Evolutionary conservation across 92 coral and sea anemone species (phyloP), one percentile per base, ranked within the genome.

Genomic region (Parazoanthus darwini): DNA sequence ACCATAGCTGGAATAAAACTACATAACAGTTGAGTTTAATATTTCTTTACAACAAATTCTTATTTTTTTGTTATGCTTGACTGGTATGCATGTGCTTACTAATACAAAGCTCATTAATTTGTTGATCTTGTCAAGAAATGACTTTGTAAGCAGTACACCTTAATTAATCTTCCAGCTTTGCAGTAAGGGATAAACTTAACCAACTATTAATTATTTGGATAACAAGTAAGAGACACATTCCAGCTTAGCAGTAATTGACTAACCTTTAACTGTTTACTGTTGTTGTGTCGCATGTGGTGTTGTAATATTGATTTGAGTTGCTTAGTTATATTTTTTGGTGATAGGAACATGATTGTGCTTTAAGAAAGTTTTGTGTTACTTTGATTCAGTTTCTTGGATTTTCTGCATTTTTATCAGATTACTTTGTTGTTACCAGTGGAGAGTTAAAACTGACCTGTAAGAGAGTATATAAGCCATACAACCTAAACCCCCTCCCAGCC

Each of bases 221-320:
- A 84, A 84, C 36, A 16, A 29, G 35, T 84, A 84, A 84, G 74
- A 46, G 16, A 20, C 58, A 84, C 48, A 84, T 91, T 94, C 98
- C 98, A 94, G 98, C 98, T 90, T 94, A 86, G 90, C 95, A 94
- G 95, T 93, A 92, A 93, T 93, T 91, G 93, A 94, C 92, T 91
- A 88, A 91, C 90, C 93, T 90, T 88, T 90, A 84, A 91, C 44
- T 51, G 90, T 78, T 63, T 73, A n/a, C 72, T 43, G 50, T 73
- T 89, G 70, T 79, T 73, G 33, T 63, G 33, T 58, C n/a, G 44
- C 38, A n/a, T 88, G 46, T 84, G 70, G 54, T 38, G 35, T 80
- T 58, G 73, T 80, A 80, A 33, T 22, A n/a, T 75, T 35, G 80
- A 79, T 46, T 50, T 79, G 82, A 79, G n/a, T 79, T 79, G 39